These are phyloP conservation scores for Anguilla japonica DNA, from an alignment of 2,113 vertebrate species.

Conservation along the genomic window DNA sequence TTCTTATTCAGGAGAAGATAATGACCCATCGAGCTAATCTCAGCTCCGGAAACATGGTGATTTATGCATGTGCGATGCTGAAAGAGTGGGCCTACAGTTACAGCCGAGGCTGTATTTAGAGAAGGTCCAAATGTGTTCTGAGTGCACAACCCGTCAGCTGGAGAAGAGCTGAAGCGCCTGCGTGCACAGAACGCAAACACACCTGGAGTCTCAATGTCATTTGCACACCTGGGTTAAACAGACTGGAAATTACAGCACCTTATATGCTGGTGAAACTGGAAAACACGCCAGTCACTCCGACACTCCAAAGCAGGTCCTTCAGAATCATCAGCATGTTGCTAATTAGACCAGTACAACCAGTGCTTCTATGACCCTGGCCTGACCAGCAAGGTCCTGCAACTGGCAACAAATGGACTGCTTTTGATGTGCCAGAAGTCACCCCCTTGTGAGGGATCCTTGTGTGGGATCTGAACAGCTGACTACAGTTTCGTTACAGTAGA, in stretches of 20 bases:
- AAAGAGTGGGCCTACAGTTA: background rate
- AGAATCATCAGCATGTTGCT: too few relatives aligned
- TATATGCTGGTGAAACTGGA: background rate
- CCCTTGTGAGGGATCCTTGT: background rate
- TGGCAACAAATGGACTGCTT: background rate
- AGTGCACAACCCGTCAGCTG: background rate
- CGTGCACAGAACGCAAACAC: background rate
- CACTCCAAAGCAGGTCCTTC: too few relatives aligned
- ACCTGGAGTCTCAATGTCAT: background rate
- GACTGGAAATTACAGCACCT: background rate
- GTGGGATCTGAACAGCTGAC: background rate
- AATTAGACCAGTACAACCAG: too few relatives aligned
- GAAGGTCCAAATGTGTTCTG: background rate
- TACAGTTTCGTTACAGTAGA: background rate
- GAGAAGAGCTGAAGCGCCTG: background rate
- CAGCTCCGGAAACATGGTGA: background rate
- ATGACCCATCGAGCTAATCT: slow-evolving; percentile 26
- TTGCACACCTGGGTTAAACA: background rate
- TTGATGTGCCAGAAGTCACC: background rate
- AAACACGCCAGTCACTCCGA: too few relatives aligned
- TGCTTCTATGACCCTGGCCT: too few relatives aligned
- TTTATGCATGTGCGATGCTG: background rate
- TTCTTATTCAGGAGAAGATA: background rate
- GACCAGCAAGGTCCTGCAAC: too few relatives aligned
- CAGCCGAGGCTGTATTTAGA: background rate